Conservation (phyloP, 23 tunicate genomes). For the Styela plicata region DNA sequence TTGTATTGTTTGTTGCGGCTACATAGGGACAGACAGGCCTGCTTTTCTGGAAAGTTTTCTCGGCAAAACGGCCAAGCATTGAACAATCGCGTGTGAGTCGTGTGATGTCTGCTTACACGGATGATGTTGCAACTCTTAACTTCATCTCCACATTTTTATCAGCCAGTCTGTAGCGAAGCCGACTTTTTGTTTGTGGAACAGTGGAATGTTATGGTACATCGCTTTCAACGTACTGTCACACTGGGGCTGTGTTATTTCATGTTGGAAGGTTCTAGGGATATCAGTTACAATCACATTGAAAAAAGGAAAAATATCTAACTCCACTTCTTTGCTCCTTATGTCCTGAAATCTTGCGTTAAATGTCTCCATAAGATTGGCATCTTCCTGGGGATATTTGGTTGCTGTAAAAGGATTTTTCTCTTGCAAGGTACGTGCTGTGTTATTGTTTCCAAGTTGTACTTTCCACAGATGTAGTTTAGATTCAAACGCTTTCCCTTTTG, state of each 20-base stretch:
- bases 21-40: no score
- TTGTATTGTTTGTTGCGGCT: no score
- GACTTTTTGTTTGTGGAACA: no score
- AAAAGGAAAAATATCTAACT: slow-evolving; percentile 57
- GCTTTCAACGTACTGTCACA: slow-evolving; percentile 17
- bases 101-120: no score
- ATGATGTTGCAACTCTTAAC: no score
- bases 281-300: slow-evolving; percentile 35
- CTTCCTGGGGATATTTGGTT: slow-evolving; percentile 52
- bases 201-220: slow-evolving; percentile 13
- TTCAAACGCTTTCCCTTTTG: slow-evolving; percentile 54
- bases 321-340: slow-evolving; percentile 54
- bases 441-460: slow-evolving; percentile 42
- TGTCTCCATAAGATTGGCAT: slow-evolving; percentile 48
- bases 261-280: slow-evolving; percentile 12
- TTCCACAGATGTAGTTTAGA: slow-evolving; percentile 51
- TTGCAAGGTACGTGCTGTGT: no score
- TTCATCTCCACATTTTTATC: no score
- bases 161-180: no score
- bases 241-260: slow-evolving; percentile 17
- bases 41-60: no score
- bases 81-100: no score
- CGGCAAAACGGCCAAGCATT: no score
- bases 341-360: slow-evolving; percentile 59
- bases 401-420: slow-evolving; percentile 58